Conservation (phyloP, 2,113 vertebrate genomes). For the Chionomys nivalis region DNA sequence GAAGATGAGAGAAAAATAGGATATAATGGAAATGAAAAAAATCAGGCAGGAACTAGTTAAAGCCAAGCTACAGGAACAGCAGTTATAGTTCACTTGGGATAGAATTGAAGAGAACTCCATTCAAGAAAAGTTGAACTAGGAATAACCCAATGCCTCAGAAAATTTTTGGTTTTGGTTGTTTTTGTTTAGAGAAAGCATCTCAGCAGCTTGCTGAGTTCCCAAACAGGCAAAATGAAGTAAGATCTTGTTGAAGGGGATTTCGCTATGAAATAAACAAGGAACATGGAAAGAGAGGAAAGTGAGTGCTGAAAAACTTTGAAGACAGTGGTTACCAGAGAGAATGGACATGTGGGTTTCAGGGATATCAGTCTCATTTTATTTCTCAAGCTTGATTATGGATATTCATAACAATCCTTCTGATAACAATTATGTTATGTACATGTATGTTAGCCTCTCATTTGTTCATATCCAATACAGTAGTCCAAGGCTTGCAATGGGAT, state of each 20-base stretch:
- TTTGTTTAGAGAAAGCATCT: neutral
- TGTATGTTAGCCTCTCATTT: no score
- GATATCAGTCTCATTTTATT: no score
- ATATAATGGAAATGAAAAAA: neutral
- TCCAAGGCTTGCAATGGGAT: neutral
- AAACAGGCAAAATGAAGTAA: neutral
- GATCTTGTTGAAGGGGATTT: neutral
- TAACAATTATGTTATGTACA: no score
- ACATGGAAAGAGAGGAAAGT: no score
- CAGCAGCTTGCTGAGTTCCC: neutral
- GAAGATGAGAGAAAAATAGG: conserved; percentile 1
- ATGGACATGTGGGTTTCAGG: no score
- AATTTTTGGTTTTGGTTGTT: neutral
- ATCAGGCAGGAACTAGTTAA: neutral
- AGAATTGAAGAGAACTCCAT: neutral
- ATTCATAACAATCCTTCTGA: no score
- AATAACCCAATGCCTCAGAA: neutral
- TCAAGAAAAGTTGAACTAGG: neutral
- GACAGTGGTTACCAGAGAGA: no score
- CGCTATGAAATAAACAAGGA: neutral
- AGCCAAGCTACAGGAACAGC: neutral
- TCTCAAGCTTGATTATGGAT: no score
- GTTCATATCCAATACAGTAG: no score
- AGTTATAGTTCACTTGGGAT: neutral
- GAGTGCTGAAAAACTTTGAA: no score